phyloP scores from a whole-genome alignment of 2,113 vertebrate species.

The Azemiops feae region DNA sequence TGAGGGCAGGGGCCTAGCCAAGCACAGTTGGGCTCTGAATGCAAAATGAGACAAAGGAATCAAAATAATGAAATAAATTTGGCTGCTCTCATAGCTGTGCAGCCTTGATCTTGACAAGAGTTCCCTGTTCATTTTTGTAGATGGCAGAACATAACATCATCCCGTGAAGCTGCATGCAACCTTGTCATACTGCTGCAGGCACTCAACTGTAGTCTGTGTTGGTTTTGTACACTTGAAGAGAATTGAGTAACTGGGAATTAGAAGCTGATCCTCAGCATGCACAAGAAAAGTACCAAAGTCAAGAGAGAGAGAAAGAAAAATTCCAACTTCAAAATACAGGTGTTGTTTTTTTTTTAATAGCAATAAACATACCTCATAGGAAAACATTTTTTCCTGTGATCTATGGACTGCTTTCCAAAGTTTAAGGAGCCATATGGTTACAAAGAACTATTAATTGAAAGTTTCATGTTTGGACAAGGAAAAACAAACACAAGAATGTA shows the following conservation, averaged over 20 bases:
- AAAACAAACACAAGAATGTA: background rate
- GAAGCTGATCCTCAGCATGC: background rate
- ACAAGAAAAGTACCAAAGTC: background rate
- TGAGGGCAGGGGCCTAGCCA: background rate
- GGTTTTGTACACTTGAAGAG: background rate
- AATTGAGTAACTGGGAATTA: background rate
- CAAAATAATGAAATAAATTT: background rate
- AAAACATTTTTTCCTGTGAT: background rate
- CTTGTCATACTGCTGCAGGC: constrained; percentile 7
- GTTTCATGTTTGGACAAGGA: background rate
- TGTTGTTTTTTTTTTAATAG: background rate
- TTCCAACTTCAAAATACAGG: background rate
- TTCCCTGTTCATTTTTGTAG: background rate
- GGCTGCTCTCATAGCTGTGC: background rate
- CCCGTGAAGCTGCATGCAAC: background rate
- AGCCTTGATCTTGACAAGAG: constrained; percentile 28
- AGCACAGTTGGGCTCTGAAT: background rate
- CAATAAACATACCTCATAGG: background rate
- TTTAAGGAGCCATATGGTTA: background rate
- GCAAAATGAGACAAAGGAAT: constrained; percentile 16
- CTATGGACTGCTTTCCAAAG: background rate
- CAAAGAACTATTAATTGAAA: background rate
- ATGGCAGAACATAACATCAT: background rate
- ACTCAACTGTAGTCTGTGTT: background rate
- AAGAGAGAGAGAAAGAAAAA: background rate